Evolutionary conservation across 2,888 invertebrate genomes (phyloP).

Genomic region (Eristalinus aeneus): DNA sequence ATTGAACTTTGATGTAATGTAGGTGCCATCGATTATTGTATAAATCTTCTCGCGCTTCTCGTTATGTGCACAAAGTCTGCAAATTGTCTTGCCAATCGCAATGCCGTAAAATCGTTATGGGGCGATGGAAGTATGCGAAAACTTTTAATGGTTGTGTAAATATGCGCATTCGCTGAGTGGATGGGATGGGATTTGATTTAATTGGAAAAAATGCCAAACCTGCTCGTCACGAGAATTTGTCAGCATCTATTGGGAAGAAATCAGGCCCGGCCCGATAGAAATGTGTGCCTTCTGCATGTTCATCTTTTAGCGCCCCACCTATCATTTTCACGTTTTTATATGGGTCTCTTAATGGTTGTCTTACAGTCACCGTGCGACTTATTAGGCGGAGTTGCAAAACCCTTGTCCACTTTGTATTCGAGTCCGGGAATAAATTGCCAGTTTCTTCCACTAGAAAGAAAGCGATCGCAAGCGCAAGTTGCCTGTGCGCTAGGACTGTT

Average conservation of each 20-base stretch:
- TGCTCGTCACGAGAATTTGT: conserved; percentile 32
- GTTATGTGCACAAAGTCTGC: conserved; percentile 33
- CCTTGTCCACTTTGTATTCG: no score
- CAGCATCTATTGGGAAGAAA: conserved; percentile 20
- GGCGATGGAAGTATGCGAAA: conserved; percentile 33
- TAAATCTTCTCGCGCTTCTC: conserved; percentile 20
- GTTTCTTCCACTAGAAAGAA: no score
- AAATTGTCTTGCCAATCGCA: conserved; percentile 12
- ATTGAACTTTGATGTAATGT: conserved; percentile 66
- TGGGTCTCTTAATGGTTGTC: no score
- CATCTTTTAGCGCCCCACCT: background rate
- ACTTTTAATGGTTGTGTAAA: conserved; percentile 44
- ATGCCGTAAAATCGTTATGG: conserved; percentile 5
- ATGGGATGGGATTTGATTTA: conserved; percentile 17
- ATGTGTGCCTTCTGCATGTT: background rate
- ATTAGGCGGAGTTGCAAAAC: no score
- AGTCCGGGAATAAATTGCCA: no score
- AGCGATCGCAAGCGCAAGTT: no score
- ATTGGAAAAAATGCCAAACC: conserved; percentile 33
- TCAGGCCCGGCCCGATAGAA: background rate
- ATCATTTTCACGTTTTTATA: no score
- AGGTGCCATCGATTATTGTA: conserved; percentile 58
- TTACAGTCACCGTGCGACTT: no score
- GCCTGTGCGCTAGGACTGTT: no score
- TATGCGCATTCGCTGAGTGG: conserved; percentile 20